Evolutionary conservation across 2,113 vertebrate genomes (phyloP).

Genomic region (Phyllostomus discolor): DNA sequence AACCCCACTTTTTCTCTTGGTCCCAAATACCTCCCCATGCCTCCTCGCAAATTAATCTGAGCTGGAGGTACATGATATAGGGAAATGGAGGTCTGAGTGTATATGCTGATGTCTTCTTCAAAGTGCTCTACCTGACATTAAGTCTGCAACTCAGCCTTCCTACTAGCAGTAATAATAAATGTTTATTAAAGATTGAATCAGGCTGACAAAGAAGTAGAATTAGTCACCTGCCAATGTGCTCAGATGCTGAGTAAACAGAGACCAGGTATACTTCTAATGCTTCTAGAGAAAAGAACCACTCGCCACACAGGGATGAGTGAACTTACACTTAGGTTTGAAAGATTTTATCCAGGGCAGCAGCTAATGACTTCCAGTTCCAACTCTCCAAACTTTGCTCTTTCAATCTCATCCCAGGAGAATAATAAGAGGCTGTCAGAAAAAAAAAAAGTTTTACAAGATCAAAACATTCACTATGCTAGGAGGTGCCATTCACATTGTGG

Average conservation of each 20-base stretch:
- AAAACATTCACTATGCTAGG: background rate
- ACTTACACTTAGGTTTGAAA: background rate
- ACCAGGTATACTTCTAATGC: background rate
- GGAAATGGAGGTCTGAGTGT: background rate
- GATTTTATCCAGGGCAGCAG: background rate
- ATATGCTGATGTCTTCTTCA: background rate
- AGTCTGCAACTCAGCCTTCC: background rate
- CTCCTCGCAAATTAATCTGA: background rate
- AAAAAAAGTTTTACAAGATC: background rate
- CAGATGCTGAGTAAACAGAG: background rate
- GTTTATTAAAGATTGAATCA: background rate
- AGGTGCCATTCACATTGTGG: rapidly evolving
- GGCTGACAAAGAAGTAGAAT: background rate
- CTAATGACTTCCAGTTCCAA: background rate
- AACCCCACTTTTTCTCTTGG: background rate
- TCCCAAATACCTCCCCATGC: background rate
- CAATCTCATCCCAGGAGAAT: background rate
- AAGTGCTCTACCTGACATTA: background rate
- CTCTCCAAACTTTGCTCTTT: background rate
- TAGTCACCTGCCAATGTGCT: background rate
- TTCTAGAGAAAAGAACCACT: background rate
- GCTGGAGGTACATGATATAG: background rate
- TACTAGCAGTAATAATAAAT: background rate
- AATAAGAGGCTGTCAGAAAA: background rate
- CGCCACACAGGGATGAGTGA: background rate